Percentiles rank a stretch among this genome's conserved stretches.
Evolutionary conservation across 37 sponge, comb jelly and placozoan species (phyloP).

Genomic region (Aplysina aerophoba): DNA sequence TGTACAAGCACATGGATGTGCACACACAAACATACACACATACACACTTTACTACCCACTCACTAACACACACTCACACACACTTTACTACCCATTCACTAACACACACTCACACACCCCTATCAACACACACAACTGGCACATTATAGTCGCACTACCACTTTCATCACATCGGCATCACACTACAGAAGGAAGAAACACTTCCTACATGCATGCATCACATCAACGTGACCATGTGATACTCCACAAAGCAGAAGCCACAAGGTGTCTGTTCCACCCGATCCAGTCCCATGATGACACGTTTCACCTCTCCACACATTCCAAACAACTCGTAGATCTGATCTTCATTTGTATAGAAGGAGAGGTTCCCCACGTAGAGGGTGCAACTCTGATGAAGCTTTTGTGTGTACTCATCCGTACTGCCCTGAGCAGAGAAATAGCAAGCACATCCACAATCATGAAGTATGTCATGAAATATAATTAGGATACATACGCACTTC

Average conservation of each 20-base stretch:
- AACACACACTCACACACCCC: conserved; percentile 26
- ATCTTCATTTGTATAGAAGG: conserved; percentile 97
- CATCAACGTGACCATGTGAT: conserved; percentile 13
- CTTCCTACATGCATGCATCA: neutral
- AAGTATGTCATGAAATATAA: no score
- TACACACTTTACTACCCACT: neutral
- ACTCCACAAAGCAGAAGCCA: conserved; percentile 99
- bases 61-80: conserved; percentile 17
- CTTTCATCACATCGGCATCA: neutral
- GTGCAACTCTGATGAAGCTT: conserved; percentile 69
- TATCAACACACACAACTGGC: neutral
- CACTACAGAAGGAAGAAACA: neutral
- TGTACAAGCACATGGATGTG: neutral
- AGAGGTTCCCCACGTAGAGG: conserved; percentile 96
- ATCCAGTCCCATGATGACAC: conserved; percentile 98
- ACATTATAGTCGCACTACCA: neutral
- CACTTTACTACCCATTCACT: neutral
- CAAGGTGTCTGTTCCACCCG: conserved; percentile 93
- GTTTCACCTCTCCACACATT: conserved; percentile 96
- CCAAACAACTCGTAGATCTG: conserved; percentile 97
- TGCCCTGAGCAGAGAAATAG: conserved; percentile 53
- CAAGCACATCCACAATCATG: neutral
- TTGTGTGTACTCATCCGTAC: conserved; percentile 69
- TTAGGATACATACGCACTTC: no score
- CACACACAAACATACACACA: neutral